Evolutionary conservation across 2,888 invertebrate species (phyloP).

Genomic region (Gymnocheta viridis): DNA sequence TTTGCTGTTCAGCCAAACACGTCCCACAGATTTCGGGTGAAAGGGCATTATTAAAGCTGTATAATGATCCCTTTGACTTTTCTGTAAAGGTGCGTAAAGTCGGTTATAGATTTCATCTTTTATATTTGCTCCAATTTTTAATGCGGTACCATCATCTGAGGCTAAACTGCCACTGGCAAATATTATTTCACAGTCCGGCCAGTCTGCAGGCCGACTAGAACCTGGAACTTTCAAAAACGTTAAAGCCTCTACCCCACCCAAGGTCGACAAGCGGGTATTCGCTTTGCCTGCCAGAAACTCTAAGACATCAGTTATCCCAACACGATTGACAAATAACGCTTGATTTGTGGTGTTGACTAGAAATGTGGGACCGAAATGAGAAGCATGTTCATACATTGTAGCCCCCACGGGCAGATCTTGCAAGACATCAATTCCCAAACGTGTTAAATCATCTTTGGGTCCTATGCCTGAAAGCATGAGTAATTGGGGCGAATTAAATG

Average conservation of each 20-base stretch:
- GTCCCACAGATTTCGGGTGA: constrained; percentile 88
- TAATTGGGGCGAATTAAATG: constrained; percentile 92
- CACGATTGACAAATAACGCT: constrained; percentile 52
- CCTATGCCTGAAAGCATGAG: constrained; percentile 92
- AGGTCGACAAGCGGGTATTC: constrained; percentile 84
- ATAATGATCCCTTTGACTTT: constrained; percentile 83
- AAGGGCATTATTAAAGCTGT: constrained; percentile 86
- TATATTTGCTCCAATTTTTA: constrained; percentile 83
- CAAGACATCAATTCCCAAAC: constrained; percentile 84
- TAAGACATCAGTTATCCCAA: constrained; percentile 77
- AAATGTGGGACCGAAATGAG: constrained; percentile 80
- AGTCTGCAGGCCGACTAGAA: constrained; percentile 77
- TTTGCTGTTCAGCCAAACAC: constrained; percentile 85
- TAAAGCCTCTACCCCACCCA: constrained; percentile 85
- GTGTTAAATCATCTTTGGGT: constrained; percentile 82
- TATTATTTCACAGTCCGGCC: constrained; percentile 87
- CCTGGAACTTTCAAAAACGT: constrained; percentile 85
- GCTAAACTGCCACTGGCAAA: constrained; percentile 85
- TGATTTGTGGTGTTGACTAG: constrained; percentile 78
- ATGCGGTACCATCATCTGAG: constrained; percentile 84
- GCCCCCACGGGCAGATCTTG: constrained; percentile 86
- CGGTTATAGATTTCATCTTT: constrained; percentile 83
- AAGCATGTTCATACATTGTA: constrained; percentile 83
- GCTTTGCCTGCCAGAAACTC: constrained; percentile 83
- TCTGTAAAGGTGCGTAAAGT: constrained; percentile 81